phyloP scores from a whole-genome alignment of 2,888 invertebrate genomes.

The Pyrrhosoma nymphula region DNA sequence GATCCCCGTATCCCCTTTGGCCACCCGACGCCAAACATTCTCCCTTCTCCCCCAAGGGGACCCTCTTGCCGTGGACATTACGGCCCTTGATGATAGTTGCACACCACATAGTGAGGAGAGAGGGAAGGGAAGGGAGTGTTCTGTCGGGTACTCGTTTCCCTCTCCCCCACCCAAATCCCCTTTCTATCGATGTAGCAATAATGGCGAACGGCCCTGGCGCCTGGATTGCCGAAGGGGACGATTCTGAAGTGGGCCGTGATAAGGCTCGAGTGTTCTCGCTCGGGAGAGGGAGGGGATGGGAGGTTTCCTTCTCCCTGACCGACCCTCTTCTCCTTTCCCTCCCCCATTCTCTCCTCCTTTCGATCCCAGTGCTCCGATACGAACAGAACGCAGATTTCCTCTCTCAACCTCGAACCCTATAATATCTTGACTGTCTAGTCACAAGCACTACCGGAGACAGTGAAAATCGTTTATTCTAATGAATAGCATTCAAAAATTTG shows the following conservation, averaged over 20 bases:
- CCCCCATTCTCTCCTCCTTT: background rate
- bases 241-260: conserved; percentile 44
- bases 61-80: background rate
- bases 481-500: too few species aligned
- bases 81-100: background rate
- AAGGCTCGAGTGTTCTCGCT: background rate
- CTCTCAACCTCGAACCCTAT: too few species aligned
- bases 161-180: background rate
- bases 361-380: background rate
- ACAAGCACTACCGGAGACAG: too few species aligned
- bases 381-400: too few species aligned
- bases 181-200: conserved; percentile 42
- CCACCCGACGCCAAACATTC: too few species aligned
- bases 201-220: background rate
- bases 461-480: too few species aligned
- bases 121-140: background rate
- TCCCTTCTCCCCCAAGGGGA: background rate
- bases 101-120: background rate
- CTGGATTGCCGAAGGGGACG: background rate
- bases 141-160: background rate
- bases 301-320: background rate
- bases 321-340: background rate
- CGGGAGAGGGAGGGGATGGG: too few species aligned
- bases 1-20: too few species aligned
- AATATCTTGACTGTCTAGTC: too few species aligned